These are phyloP conservation scores for Tetramorium bicarinatum DNA, from an alignment of 2,888 invertebrate species.

Conservation along the genomic window DNA sequence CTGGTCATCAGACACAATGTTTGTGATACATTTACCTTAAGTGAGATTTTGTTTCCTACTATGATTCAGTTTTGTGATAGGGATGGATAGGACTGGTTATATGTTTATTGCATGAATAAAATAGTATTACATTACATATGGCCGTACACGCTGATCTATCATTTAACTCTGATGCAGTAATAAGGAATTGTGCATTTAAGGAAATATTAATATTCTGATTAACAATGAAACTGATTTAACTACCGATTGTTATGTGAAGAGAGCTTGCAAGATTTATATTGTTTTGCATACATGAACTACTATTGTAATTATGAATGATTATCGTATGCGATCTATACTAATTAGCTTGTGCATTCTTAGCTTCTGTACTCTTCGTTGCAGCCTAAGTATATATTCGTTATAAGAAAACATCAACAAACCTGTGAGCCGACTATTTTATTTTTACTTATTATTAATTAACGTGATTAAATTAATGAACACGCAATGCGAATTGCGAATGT, in stretches of 20 bases:
- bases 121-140: slow-evolving; percentile 46
- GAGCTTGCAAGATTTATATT: slow-evolving; percentile 22
- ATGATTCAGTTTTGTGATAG: slow-evolving; percentile 67
- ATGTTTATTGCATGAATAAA: slow-evolving; percentile 70
- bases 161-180: slow-evolving; percentile 20
- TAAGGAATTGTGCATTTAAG: slow-evolving; percentile 30
- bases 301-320: slow-evolving; percentile 49
- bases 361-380: slow-evolving; percentile 42
- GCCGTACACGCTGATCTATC: slow-evolving; percentile 33
- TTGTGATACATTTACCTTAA: slow-evolving; percentile 58
- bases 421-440: neutral
- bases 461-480: slow-evolving; percentile 4
- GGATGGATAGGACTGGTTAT: slow-evolving; percentile 69
- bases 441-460: slow-evolving; percentile 1
- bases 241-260: slow-evolving; percentile 5
- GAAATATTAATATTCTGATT: slow-evolving; percentile 11
- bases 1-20: slow-evolving; percentile 62
- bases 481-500: neutral
- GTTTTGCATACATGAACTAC: slow-evolving; percentile 20
- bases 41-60: slow-evolving; percentile 55
- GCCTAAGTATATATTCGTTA: slow-evolving; percentile 41
- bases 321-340: slow-evolving; percentile 33
- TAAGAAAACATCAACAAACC: slow-evolving; percentile 16
- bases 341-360: slow-evolving; percentile 27
- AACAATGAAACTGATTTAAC: slow-evolving; percentile 25